phyloP scores from a whole-genome alignment of 2,797 vertebrate species.

The Chromobotia macracanthus region DNA sequence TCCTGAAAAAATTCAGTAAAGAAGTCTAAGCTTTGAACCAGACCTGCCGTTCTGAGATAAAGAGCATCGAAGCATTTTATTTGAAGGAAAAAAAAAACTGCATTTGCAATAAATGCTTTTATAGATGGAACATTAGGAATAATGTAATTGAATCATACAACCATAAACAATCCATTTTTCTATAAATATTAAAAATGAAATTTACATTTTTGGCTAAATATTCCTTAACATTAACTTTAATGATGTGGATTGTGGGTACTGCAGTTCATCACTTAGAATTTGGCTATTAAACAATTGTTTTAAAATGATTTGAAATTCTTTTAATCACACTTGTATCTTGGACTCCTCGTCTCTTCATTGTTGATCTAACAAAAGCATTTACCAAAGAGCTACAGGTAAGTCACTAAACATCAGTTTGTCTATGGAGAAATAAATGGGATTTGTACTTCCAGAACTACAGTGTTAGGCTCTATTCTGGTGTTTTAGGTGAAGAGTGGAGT shows the following conservation, averaged over 20 bases:
- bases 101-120: background rate
- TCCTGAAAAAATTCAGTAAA: background rate
- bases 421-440: conserved; percentile 32
- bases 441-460: conserved; percentile 5
- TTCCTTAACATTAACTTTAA: too few relatives aligned
- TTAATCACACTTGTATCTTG: background rate
- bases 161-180: too few relatives aligned
- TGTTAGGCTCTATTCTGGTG: conserved; percentile 22
- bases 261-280: too few relatives aligned
- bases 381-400: background rate
- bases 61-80: background rate
- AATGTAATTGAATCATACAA: background rate
- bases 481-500: conserved; percentile 9
- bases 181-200: too few relatives aligned
- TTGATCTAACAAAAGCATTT: too few relatives aligned
- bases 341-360: too few relatives aligned
- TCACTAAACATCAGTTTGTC: background rate
- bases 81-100: background rate
- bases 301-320: background rate
- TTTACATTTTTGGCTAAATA: too few relatives aligned
- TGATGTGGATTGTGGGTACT: too few relatives aligned
- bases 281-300: background rate
- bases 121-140: background rate
- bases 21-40: background rate
- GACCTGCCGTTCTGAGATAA: background rate